These are phyloP conservation scores for Pemphredon lugubris DNA, from an alignment of 2,888 invertebrate species.

Conservation along the genomic window DNA sequence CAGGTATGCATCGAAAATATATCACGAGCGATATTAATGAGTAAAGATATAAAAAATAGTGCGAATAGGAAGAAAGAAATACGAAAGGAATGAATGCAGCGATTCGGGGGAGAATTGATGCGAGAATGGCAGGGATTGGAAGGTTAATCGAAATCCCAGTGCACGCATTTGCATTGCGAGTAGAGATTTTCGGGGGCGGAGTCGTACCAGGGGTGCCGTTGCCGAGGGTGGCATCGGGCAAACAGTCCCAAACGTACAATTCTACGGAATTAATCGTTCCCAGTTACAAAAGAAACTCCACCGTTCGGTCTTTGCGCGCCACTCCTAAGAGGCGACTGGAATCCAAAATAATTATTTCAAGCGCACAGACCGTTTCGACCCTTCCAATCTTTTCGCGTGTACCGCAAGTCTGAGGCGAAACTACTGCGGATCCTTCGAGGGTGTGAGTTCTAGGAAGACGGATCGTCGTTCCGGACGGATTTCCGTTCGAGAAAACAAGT, in stretches of 20 bases:
- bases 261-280: conserved; percentile 71
- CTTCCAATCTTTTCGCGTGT: conserved; percentile 20
- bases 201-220: conserved; percentile 54
- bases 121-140: conserved; percentile 21
- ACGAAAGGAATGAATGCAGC: too few species aligned
- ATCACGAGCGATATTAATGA: too few species aligned
- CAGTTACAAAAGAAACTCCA: conserved; percentile 66
- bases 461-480: too few species aligned
- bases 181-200: conserved; percentile 64
- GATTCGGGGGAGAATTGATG: too few species aligned
- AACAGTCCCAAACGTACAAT: conserved; percentile 70
- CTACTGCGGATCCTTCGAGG: background rate
- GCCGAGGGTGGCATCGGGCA: conserved; percentile 34
- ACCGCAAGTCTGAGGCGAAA: background rate
- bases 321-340: conserved; percentile 17
- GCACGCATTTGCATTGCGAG: conserved; percentile 64
- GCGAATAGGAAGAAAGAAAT: conserved; percentile 29
- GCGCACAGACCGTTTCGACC: conserved; percentile 12
- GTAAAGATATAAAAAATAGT: conserved; percentile 20
- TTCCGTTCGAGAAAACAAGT: too few species aligned
- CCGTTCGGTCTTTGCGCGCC: conserved; percentile 53
- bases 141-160: conserved; percentile 60
- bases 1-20: too few species aligned
- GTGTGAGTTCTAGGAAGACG: background rate
- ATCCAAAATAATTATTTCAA: conserved; percentile 65